A percentile compares a stretch with the other conserved stretches of the same genome.
Evolutionary conservation across 1,140 invertebrate species (phyloP).

Genomic region (Gyrodactylus salaris): DNA sequence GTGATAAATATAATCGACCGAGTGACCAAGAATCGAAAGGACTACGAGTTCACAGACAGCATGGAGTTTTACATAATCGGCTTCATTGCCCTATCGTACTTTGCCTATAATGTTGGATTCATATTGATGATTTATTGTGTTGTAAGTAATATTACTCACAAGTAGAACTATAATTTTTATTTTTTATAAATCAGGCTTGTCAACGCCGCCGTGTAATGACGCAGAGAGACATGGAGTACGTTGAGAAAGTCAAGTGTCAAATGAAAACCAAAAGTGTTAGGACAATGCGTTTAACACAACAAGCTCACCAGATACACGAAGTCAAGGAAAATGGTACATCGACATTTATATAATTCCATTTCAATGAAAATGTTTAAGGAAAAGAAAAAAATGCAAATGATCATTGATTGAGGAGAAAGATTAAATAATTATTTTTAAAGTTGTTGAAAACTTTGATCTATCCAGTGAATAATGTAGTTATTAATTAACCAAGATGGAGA

Average conservation of each 20-base stretch:
- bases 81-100: neutral
- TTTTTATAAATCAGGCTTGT: conserved; percentile 12
- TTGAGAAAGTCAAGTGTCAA: conserved; percentile 8
- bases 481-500: too few relatives aligned
- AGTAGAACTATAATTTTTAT: too few relatives aligned
- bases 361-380: too few relatives aligned
- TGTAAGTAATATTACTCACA: too few relatives aligned
- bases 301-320: conserved; percentile 7
- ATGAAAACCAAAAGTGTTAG: conserved; percentile 4
- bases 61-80: conserved; percentile 6
- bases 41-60: neutral
- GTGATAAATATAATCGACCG: conserved; percentile 9
- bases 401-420: too few relatives aligned
- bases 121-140: conserved; percentile 5
- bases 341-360: too few relatives aligned
- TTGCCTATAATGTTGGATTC: conserved; percentile 3
- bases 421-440: too few relatives aligned
- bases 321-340: conserved; percentile 6
- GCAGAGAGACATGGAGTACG: conserved; percentile 16
- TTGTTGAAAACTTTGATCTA: too few relatives aligned
- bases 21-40: neutral
- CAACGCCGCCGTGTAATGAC: conserved; percentile 15
- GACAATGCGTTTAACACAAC: conserved; percentile 1
- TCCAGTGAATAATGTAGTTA: too few relatives aligned
- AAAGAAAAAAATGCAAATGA: too few relatives aligned